Base-by-base conservation (phyloP, 2,888 invertebrate genomes). In the Ditula angustiorana region DNA sequence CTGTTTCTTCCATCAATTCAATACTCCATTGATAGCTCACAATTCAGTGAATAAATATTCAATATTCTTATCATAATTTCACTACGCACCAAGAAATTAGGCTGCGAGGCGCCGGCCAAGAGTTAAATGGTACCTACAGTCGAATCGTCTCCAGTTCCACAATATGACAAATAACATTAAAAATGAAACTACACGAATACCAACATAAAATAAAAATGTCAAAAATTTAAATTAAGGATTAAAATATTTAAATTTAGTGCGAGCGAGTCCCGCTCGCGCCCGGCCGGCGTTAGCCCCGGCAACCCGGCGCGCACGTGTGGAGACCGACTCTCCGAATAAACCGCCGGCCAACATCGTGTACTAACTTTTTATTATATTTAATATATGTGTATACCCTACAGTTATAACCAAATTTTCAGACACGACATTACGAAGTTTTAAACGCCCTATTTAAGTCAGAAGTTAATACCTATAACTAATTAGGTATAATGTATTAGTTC, bases 221-320 rank as follows among this genome's bases (percentile, higher is more conserved):
- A 92, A 91, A 92, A 92, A 92, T 92, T 92, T 92, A 92, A 92
- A 92, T 92, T 92, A 92, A 92, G 92, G 92, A 92, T 92, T 92
- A 92, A 92, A 92, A 92, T 92, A 92, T 92, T 92, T 85, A 92
- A 92, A 92, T 92, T 92, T 92, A 92, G 92, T 92, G 88, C 91
- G 88, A 84, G 82, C 85, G 85, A 80, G 83, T 86, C 88, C 85
- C 83, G 84, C 80, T 78, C 84, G 82, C 81, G 83, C 80, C 72
- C 70, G 55, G 30, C n/a, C 63, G 63, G 44, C 59, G 56, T 56
- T 44, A 24, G 52, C 30, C 61, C 37, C 76, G 75, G 74, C 67
- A 33, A 60, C 67, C 65, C 64, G 50, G 49, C 69, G 71, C 72
- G 71, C 76, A 64, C 69, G 71, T 76, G 76, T 78, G 79, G 73